Evolutionary conservation across 2,797 vertebrate species (phyloP), one percentile per base, ranked within the genome.

Genomic region (Amniataba percoides): DNA sequence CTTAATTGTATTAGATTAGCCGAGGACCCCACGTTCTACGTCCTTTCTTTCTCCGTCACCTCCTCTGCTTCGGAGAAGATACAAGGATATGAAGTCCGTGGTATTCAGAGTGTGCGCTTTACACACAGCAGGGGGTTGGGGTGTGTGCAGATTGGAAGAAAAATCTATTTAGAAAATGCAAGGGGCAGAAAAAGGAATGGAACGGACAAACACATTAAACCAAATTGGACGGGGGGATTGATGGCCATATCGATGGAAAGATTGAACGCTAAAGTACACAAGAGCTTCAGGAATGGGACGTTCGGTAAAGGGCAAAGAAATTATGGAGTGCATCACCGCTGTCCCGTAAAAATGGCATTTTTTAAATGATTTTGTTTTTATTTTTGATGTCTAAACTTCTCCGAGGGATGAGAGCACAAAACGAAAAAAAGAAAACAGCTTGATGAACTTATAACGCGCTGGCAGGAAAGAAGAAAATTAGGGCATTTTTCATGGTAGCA

Each of bases 1-100:
- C 62, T 59, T 88, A 78, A 91, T 91, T 89, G 78, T 78, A 83
- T 90, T 80, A 85, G 72, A 87, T 86, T 77, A 84, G 78, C 23
- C 60, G 72, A 4, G 61, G 68, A 71, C 52, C 40, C 68, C 21
- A 39, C 59, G 23, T 70, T 60, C 66, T n/a, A 9, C 60, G 61
- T 46, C 51, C 52, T 80, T 68, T 49, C 64, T 79, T 19, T 59
- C 40, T 59, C 70, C 6, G 62, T 77, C 85, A 78, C 77, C 61
- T 77, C 65, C 59, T 82, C 78, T 77, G 76, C 68, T 79, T 86
- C 39, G 1, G 84, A 79, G 67, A 78, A 79, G 80, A 84, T 89
- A 83, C 67, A 53, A 59, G 46, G 60, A 75, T 31, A 82, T 58
- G 80, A 81, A 58, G 65, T 64, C 52, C 1, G 15, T 42, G 66